phyloP scores from a whole-genome alignment of 2,113 vertebrate species.

The Dipodomys ordii region DNA sequence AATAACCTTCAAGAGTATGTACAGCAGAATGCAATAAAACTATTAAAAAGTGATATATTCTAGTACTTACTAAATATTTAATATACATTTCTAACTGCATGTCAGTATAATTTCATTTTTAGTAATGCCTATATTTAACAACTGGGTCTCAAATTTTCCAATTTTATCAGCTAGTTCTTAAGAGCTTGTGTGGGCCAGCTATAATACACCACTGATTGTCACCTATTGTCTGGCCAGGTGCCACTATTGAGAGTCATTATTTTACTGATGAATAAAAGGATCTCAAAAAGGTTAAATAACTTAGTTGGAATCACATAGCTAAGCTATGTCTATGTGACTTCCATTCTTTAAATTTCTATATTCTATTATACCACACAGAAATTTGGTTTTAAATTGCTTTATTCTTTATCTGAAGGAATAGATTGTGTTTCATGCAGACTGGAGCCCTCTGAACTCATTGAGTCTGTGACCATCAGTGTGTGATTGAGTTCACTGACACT shows the following conservation, averaged over 20 bases:
- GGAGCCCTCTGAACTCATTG: not conserved
- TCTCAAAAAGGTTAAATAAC: not conserved
- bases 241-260: not conserved
- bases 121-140: not conserved
- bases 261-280: slow-evolving; percentile 8
- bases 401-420: slow-evolving; percentile 7
- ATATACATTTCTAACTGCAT: slow-evolving; percentile 5
- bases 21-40: slow-evolving; percentile 3
- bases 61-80: not conserved
- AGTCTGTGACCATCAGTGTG: not conserved
- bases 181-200: not conserved
- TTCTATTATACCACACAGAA: not conserved
- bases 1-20: not conserved
- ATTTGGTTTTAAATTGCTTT: not conserved
- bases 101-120: not conserved
- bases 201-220: not conserved
- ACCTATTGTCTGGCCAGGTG: not conserved
- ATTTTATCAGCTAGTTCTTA: not conserved
- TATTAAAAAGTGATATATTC: not conserved
- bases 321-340: not conserved
- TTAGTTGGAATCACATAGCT: not conserved
- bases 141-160: slow-evolving; percentile 8
- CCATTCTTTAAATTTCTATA: not conserved
- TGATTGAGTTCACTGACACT: not conserved
- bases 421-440: not conserved